Base-by-base conservation (phyloP, 2,797 vertebrate genomes). In the Thripadectes ignobilis region DNA sequence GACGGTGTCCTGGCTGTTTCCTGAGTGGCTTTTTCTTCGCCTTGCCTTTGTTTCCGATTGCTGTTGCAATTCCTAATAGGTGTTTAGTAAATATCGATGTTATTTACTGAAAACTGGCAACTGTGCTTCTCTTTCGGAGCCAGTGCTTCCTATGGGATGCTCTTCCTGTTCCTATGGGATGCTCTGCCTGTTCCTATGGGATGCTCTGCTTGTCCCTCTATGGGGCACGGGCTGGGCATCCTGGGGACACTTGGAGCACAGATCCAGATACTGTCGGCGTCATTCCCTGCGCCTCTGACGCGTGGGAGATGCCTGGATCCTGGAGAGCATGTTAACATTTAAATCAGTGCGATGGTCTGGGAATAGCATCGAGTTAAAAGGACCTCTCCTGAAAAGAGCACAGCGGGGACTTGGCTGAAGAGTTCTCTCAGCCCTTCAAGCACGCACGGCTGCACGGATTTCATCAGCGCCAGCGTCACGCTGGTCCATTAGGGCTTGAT, bases 351-450 rank as follows among this genome's bases (percentile, higher is more conserved):
- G 0, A 14, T 30, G 94, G 89, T 15, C 96, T 91, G 88, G 79
- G 95, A 96, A 78, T 26, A 82, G 87, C 90, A 57, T n/a, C 30
- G 20, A 69, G 88, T 27, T 95, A 85, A 96, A 92, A 92, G 85
- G 85, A 32, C 91, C 85, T 95, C 93, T 95, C 88, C 54, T 96
- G 91, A 92, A 94, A 91, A 90, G 88, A 81, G 93, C 94, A 38
- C 96, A 96, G 94, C 86, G 10, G 94, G 94, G 95, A 77, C 88
- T 23, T 41, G 91, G 94, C 92, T 96, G 88, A 93, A 96, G 93
- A 69, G 96, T 86, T 93, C 92, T 96, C 95, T 89, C 20, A 88
- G 95, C 91, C 61, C 89, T 72, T 76, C 22, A 48, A 93, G 93
- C 65, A 14, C 23, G 32, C 61, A 2, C 80, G 88, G 94, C 93